phyloP scores from a whole-genome alignment of 1,140 invertebrate species.

The Arion vulgaris region DNA sequence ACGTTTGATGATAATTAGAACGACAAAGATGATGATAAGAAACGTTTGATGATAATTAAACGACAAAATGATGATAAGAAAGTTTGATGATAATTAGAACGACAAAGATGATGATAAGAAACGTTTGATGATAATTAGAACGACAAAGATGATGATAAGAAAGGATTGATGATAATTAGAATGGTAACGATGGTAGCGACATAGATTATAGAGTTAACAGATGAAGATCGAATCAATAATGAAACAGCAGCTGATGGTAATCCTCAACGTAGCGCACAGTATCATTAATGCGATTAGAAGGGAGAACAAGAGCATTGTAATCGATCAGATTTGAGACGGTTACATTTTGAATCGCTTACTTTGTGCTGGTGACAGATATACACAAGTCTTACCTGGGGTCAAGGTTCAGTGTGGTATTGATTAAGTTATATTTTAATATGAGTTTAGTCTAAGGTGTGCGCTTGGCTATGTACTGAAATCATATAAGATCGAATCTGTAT shows the following conservation, averaged over 20 bases:
- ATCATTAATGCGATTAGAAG: constrained; percentile 16
- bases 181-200: background rate
- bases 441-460: too few species aligned
- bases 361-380: background rate
- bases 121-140: too few species aligned
- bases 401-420: background rate
- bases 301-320: background rate
- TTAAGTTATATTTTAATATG: background rate
- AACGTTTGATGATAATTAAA: too few species aligned
- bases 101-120: too few species aligned
- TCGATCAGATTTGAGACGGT: background rate
- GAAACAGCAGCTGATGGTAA: background rate
- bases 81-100: too few species aligned
- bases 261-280: background rate
- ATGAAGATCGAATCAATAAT: background rate
- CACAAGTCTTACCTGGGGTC: background rate
- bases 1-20: too few species aligned
- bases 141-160: too few species aligned
- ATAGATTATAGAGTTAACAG: too few species aligned
- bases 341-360: background rate
- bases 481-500: too few species aligned
- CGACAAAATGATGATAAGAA: too few species aligned
- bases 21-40: too few species aligned
- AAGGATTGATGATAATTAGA: background rate
- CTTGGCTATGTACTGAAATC: too few species aligned